These are phyloP conservation scores for Melanocharis versteri DNA, from an alignment of 2,113 vertebrate genomes.

Conservation along the genomic window DNA sequence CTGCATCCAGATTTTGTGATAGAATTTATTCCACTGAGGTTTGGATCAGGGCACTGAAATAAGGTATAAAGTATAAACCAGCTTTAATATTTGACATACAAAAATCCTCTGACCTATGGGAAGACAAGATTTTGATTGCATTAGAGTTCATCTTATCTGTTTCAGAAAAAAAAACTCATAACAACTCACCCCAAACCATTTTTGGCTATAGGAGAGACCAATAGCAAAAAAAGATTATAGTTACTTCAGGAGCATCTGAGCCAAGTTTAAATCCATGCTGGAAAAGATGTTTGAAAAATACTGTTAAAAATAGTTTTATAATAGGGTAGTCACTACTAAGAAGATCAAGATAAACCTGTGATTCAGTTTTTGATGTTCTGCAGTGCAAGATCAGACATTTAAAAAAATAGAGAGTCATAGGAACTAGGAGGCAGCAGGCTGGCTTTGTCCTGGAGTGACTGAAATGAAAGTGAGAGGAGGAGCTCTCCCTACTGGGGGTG, in stretches of 20 bases:
- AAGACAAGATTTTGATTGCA: not conserved
- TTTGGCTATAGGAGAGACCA: not conserved
- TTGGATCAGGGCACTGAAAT: not conserved
- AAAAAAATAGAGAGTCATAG: not conserved
- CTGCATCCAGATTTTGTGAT: not conserved
- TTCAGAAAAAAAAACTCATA: not conserved
- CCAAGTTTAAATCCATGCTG: not conserved
- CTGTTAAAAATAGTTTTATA: not conserved
- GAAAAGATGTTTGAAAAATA: not conserved
- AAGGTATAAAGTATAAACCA: not conserved
- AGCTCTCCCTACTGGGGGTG: not conserved
- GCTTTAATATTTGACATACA: not conserved
- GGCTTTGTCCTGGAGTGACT: not conserved
- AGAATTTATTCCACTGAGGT: not conserved
- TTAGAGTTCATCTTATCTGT: not conserved
- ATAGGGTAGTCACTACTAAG: not conserved
- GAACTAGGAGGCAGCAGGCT: not conserved
- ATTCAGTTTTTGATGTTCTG: not conserved
- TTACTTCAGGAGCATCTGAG: not conserved
- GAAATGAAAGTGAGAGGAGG: not conserved
- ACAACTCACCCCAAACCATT: not conserved
- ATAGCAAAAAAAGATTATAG: not conserved
- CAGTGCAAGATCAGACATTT: not conserved
- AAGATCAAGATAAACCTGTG: not conserved
- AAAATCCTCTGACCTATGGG: not conserved